Conservation (phyloP, 2,113 vertebrate genomes). For the Hystrix cristata region DNA sequence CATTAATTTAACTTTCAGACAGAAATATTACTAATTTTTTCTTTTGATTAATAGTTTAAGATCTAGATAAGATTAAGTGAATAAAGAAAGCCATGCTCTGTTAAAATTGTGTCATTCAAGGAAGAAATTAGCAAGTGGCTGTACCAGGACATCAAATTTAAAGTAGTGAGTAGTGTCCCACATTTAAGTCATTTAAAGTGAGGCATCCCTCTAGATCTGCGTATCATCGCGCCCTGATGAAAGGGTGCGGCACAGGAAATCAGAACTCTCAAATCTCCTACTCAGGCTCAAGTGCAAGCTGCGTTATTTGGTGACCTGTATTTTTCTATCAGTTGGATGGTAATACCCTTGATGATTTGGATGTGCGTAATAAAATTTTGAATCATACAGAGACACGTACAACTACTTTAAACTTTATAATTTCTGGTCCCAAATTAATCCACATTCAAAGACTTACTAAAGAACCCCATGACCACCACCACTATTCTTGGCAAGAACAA, state of each 20-base stretch:
- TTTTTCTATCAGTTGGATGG: background rate
- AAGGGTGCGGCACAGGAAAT: background rate
- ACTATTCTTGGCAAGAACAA: background rate
- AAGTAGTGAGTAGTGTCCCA: background rate
- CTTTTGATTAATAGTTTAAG: background rate
- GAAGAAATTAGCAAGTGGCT: background rate
- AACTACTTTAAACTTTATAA: background rate
- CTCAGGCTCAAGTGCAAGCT: background rate
- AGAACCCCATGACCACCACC: background rate
- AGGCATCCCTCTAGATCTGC: background rate
- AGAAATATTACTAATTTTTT: conserved; percentile 11
- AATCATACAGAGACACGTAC: background rate
- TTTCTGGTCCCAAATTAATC: background rate
- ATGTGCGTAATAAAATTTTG: conserved; percentile 8
- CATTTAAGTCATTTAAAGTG: background rate
- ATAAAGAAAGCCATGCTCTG: background rate
- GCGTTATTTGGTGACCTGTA: background rate
- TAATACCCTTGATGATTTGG: background rate
- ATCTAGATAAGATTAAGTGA: background rate
- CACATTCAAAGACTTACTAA: background rate
- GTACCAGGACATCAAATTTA: background rate
- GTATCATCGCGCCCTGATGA: background rate
- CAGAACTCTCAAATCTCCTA: background rate
- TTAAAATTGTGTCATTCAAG: background rate
- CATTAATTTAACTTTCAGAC: conserved; percentile 27